Base-by-base conservation (phyloP, 2,113 vertebrate genomes). In the Coturnix japonica region DNA sequence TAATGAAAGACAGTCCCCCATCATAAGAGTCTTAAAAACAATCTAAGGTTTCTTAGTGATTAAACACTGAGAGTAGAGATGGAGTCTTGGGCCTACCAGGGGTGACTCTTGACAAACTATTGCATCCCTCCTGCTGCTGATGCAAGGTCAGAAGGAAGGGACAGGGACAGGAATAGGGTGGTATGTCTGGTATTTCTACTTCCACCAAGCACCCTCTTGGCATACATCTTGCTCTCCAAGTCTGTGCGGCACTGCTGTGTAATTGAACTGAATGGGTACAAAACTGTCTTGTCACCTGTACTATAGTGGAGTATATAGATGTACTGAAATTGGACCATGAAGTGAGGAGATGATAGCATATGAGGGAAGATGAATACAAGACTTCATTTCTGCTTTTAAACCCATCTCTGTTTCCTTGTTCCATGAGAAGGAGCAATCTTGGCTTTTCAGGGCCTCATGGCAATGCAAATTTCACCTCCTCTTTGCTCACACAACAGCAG, bases 401-500 rank as follows among this genome's bases (percentile, higher is more conserved):
- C 18, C n/a, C 25, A 47, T 25, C 22, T 73, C 63, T 70, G n/a
- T n/a, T 25, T 7, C 67, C 51, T 49, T 49, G 18, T 15, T 16
- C 11, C 11, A 17, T 19, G 21, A 35, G 30, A 43, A 3, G 21
- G 53, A 81, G 13, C 31, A 41, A 7, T 2, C 30, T 12, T 21
- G 31, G 16, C 16, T 17, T 44, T 59, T 51, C 22, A 21, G 63
- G 26, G 26, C 11, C 16, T 30, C 10, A 9, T 5, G 33, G 13
- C 15, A 25, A 3, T 16, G 15, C 5, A 7, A 1, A 2, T 21
- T 37, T 19, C 23, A 21, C 21, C 13, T 30, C 8, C 1, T 6
- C 18, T 4, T 2, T 14, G 49, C 23, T 17, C 12, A 11, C 11
- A 0, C n/a, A n/a, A 18, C 22, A 3, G 6, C 4, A 0, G 1